phyloP scores from a whole-genome alignment of 1,140 invertebrate species.

The Trinorchestia longiramus region DNA sequence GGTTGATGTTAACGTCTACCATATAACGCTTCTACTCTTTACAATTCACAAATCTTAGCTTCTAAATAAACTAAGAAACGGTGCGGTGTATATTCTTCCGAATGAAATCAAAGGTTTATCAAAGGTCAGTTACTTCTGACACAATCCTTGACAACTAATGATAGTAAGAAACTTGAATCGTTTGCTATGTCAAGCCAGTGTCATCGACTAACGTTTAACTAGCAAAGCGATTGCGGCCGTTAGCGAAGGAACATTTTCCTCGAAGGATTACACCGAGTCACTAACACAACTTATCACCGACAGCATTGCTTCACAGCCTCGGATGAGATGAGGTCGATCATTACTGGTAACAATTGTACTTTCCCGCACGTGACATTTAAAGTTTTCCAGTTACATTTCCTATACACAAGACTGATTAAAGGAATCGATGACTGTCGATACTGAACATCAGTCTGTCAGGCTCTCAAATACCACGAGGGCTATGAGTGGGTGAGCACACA shows the following conservation, averaged over 20 bases:
- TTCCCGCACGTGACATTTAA: not conserved
- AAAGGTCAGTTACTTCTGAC: not conserved
- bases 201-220: not conserved
- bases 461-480: not conserved
- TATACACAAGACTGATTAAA: constrained; percentile 22
- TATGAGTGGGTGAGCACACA: not conserved
- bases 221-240: not conserved
- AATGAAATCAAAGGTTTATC: not conserved
- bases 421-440: constrained; percentile 29
- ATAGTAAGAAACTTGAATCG: not conserved
- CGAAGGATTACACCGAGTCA: not conserved
- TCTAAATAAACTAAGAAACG: not conserved
- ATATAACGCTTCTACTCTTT: not conserved
- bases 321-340: not conserved
- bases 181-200: not conserved
- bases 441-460: not conserved
- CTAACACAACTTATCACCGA: not conserved
- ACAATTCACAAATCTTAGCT: not conserved
- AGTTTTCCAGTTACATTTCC: not conserved
- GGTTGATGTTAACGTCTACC: not conserved
- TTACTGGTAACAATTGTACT: constrained; percentile 44
- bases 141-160: not conserved
- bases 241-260: not conserved
- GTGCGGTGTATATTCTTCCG: not conserved
- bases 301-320: not conserved